Conservation (phyloP, 2,113 vertebrate genomes). For the Todiramphus chloris region DNA sequence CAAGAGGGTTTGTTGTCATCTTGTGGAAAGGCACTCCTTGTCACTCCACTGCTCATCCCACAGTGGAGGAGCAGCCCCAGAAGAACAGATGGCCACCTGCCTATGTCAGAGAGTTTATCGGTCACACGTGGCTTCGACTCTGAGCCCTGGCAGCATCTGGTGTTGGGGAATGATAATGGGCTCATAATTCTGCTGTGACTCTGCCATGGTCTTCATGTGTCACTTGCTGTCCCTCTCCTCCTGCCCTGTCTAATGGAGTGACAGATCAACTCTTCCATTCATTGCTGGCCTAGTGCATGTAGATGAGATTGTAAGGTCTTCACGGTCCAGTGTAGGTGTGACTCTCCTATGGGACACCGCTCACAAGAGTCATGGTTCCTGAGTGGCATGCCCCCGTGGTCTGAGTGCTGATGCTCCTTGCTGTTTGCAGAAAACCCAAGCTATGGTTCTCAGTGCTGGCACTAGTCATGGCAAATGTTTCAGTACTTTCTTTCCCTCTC, state of each 20-base stretch:
- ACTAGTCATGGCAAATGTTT: not conserved
- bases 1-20: fast-evolving
- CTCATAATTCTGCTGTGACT: not conserved
- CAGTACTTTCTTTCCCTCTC: not conserved
- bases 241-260: not conserved
- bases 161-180: not conserved
- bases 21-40: not conserved
- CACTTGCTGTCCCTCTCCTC: not conserved
- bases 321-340: not conserved
- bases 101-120: not conserved
- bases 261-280: not conserved
- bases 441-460: not conserved
- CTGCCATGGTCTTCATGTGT: not conserved
- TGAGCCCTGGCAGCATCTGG: not conserved
- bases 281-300: not conserved
- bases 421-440: not conserved
- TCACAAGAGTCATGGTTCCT: not conserved
- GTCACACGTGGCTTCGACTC: fast-evolving
- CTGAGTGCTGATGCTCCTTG: not conserved
- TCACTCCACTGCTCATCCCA: not conserved
- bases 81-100: not conserved
- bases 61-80: not conserved
- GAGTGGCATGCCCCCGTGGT: fast-evolving
- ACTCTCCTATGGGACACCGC: not conserved
- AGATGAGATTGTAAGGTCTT: not conserved